A percentile compares a stretch with the other conserved stretches of the same genome.
Conservation (phyloP, 2,888 invertebrate species). For the Drepana falcataria region DNA sequence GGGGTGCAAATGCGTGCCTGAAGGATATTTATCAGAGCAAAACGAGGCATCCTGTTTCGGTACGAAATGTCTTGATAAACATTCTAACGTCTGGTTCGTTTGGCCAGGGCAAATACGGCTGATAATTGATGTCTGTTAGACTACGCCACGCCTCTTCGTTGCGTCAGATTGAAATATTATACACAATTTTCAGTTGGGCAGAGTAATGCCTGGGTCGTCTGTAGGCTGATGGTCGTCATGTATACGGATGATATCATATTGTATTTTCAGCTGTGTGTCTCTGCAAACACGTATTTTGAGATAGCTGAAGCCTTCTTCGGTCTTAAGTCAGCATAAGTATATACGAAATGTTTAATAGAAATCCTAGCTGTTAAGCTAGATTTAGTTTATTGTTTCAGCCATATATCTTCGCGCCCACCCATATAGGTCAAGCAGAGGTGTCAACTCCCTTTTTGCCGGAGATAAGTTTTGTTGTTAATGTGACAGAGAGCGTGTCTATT, state of each 20-base stretch:
- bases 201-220: background rate
- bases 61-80: constrained; percentile 19
- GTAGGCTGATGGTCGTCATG: background rate
- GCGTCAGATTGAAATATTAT: background rate
- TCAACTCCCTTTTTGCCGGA: no score
- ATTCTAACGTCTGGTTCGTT: background rate
- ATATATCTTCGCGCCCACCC: no score
- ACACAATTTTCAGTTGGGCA: background rate
- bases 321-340: no score
- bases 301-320: background rate
- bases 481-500: no score
- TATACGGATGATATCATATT: background rate
- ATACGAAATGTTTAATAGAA: no score
- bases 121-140: constrained; percentile 1
- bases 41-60: constrained; percentile 31
- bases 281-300: background rate
- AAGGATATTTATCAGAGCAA: constrained; percentile 42
- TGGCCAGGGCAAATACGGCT: constrained; percentile 1
- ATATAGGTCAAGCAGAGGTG: no score
- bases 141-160: background rate
- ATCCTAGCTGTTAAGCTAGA: no score
- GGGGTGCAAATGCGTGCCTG: constrained; percentile 13
- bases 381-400: no score
- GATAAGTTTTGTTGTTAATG: no score
- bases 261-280: background rate